Evolutionary conservation across 1,140 invertebrate genomes (phyloP).

Genomic region (Zaprionus capensis): DNA sequence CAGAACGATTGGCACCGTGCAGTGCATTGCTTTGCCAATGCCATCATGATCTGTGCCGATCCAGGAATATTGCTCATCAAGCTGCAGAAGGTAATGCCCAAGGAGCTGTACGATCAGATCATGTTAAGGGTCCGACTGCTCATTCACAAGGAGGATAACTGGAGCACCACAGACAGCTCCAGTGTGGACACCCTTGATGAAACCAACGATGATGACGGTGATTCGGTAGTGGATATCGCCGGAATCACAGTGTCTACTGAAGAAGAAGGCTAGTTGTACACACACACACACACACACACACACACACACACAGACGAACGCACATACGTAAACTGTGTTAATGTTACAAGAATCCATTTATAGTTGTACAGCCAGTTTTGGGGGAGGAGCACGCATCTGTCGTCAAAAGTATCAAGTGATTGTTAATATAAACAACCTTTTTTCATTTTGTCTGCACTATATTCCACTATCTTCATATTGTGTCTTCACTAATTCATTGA

Average conservation of each 20-base stretch:
- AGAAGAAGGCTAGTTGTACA: no score
- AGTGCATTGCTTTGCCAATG: slow-evolving; percentile 22
- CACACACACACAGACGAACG: no score
- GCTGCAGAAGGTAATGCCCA: slow-evolving; percentile 6
- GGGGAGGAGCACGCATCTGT: no score
- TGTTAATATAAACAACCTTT: no score
- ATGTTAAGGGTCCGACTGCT: slow-evolving; percentile 12
- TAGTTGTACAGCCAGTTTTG: no score
- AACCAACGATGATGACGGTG: not conserved
- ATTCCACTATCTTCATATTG: no score
- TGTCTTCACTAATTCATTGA: no score
- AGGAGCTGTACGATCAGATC: slow-evolving; percentile 11
- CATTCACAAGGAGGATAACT: slow-evolving; percentile 4
- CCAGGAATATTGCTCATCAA: slow-evolving; percentile 12
- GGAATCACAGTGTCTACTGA: not conserved
- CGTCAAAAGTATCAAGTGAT: no score
- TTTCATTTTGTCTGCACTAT: no score
- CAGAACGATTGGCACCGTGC: slow-evolving; percentile 12
- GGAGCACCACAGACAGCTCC: not conserved
- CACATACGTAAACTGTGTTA: not conserved
- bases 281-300: no score
- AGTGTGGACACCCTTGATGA: not conserved
- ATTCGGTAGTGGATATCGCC: not conserved
- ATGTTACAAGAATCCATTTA: not conserved
- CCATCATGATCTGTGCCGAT: slow-evolving; percentile 33